Percentiles rank a stretch among this genome's conserved stretches.
Evolutionary conservation across 2,113 vertebrate species (phyloP).

Genomic region (Erinaceus europaeus): DNA sequence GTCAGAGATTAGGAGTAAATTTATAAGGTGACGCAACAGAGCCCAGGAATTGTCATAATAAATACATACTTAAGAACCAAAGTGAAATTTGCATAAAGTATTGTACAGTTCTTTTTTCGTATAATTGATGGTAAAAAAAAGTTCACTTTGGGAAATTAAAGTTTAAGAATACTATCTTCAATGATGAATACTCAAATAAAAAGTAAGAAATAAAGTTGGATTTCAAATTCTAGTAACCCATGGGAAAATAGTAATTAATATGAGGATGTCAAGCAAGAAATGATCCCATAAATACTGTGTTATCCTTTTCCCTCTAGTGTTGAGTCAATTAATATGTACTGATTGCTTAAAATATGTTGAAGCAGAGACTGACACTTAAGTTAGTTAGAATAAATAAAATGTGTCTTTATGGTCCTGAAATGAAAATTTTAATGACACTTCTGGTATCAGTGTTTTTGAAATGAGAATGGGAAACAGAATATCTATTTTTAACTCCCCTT

Average conservation of each 20-base stretch:
- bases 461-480: not conserved
- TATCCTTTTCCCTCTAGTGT: not conserved
- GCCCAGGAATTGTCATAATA: not conserved
- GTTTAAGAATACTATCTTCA: not conserved
- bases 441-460: not conserved
- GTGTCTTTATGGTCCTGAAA: not conserved
- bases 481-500: not conserved
- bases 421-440: not conserved
- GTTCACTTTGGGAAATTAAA: not conserved
- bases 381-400: not conserved
- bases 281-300: not conserved
- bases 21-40: not conserved
- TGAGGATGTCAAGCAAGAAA: not conserved
- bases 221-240: conserved; percentile 11
- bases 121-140: not conserved
- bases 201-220: conserved; percentile 9
- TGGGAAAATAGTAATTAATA: not conserved
- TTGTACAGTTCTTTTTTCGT: not conserved
- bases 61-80: conserved; percentile 16
- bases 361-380: not conserved
- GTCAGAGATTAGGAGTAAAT: conserved; percentile 45
- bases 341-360: not conserved
- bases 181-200: not conserved
- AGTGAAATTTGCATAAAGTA: not conserved
- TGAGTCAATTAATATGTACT: not conserved